Evolutionary conservation across 2,113 vertebrate species (phyloP).

Genomic region (Epinephelus fuscoguttatus): DNA sequence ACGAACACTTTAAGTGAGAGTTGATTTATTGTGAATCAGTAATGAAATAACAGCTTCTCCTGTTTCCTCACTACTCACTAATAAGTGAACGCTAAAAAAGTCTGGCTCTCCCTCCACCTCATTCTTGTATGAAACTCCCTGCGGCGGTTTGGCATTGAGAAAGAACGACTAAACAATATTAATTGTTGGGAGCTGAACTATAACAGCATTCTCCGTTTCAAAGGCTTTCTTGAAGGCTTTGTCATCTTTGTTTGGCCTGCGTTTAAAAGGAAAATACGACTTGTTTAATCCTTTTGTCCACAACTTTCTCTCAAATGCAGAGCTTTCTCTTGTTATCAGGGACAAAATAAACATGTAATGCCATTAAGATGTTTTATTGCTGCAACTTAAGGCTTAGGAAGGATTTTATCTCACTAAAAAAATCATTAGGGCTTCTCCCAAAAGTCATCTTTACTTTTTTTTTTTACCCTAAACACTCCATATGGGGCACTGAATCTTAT

Average conservation of each 20-base stretch:
- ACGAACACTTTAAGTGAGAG: conserved; percentile 8
- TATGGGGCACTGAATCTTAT: background rate
- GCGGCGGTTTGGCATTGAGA: conserved; percentile 43
- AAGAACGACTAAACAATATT: conserved; percentile 63
- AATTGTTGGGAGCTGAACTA: conserved; percentile 57
- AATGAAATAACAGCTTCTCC: conserved; percentile 43
- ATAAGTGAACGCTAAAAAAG: conserved; percentile 32
- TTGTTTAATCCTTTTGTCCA: conserved; percentile 16
- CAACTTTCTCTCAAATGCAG: background rate
- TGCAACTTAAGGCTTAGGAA: background rate
- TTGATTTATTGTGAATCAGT: conserved; percentile 18
- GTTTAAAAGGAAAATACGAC: conserved; percentile 20
- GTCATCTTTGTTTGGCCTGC: conserved; percentile 37
- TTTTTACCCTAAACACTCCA: background rate
- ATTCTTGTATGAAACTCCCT: conserved; percentile 51
- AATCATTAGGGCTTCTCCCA: background rate
- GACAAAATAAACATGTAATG: background rate
- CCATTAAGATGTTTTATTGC: background rate
- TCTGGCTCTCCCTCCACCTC: conserved; percentile 1
- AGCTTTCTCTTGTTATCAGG: background rate
- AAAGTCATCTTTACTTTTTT: background rate
- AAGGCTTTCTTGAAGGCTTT: conserved; percentile 26
- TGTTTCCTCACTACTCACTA: conserved; percentile 39
- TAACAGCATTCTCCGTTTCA: conserved; percentile 53
- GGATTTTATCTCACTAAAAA: background rate